Evolutionary conservation across 1,140 invertebrate species (phyloP), one percentile per base, ranked within the genome.

Genomic region (Atta texana): DNA sequence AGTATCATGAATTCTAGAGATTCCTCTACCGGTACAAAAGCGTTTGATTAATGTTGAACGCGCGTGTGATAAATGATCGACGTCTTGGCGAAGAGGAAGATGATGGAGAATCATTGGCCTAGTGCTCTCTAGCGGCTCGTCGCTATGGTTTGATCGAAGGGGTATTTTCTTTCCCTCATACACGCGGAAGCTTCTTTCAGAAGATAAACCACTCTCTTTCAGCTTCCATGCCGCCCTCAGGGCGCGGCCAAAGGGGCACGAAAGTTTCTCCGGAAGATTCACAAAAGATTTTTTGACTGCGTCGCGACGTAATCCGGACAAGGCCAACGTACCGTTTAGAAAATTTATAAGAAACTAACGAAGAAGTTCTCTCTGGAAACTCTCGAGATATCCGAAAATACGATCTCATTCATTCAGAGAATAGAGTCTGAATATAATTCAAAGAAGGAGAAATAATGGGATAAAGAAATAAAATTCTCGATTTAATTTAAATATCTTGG

Each of bases 201-300:
- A 89, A 90, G 87, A 91, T 91, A 91, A 91, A 91, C 89, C 85
- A 75, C 64, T 90, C 88, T 63, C 34, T 59, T 82, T 82, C 66
- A 72, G 28, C 18, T 53, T 44, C 66, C 44, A 5, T 10, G 34
- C 21, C 34, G 39, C 10, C 59, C 57, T 39, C 24, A 44, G 44
- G 84, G 51, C 55, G 88, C 68, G 75, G n/a, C 68, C 64, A 51
- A 24, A 44, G 44, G 57, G 74, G 57, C 34, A 34, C 39, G 77
- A 77, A 90, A 90, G 75, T 90, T 90, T 81, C 12, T 1, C n/a
- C n/a, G 39, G 31, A 86, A 90, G 89, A 90, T 90, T 90, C 80
- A 88, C 89, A 90, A 90, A 90, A 90, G 89, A 90, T 88, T 90
- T 82, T 86, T 89, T 89, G 34, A 10, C 34, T 16, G 1, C 61